phyloP scores from a whole-genome alignment of 2,113 vertebrate genomes.

The Podarcis cretensis region DNA sequence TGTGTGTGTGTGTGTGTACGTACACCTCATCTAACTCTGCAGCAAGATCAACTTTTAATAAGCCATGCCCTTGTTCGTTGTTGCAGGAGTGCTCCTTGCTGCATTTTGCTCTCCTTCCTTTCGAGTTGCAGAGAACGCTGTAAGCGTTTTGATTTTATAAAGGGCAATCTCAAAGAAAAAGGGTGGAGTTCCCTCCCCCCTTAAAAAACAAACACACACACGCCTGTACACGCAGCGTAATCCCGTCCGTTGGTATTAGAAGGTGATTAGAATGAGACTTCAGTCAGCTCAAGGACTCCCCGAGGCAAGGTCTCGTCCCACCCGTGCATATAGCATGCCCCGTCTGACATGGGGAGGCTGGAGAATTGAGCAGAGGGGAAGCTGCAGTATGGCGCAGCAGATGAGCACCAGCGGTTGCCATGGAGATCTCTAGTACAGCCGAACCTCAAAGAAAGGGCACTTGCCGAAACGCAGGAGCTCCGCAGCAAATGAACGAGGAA shows the following conservation, averaged over 20 bases:
- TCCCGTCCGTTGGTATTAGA: constrained; percentile 33
- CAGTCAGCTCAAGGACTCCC: constrained; percentile 62
- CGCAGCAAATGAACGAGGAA: constrained; percentile 52
- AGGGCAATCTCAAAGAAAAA: background rate
- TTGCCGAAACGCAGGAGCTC: constrained; percentile 48
- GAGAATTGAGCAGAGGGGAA: constrained; percentile 66
- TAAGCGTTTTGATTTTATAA: background rate
- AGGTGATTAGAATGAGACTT: constrained; percentile 67
- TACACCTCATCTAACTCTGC: background rate
- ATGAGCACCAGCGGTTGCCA: constrained; percentile 84
- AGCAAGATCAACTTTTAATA: constrained; percentile 38
- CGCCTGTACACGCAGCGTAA: background rate
- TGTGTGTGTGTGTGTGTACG: background rate
- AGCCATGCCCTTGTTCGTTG: constrained; percentile 37
- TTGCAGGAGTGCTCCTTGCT: constrained; percentile 11
- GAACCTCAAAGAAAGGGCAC: constrained; percentile 68
- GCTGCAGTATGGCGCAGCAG: constrained; percentile 80
- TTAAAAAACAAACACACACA: too few species aligned
- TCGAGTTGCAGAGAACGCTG: constrained; percentile 10
- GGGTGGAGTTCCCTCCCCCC: too few species aligned
- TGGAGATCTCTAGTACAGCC: constrained; percentile 83
- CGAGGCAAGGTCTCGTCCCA: constrained; percentile 64
- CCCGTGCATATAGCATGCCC: constrained; percentile 62
- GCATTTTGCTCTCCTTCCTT: background rate
- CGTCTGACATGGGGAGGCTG: constrained; percentile 64